Base-by-base conservation (phyloP, 2,797 vertebrate species). In the Hirundo rustica region DNA sequence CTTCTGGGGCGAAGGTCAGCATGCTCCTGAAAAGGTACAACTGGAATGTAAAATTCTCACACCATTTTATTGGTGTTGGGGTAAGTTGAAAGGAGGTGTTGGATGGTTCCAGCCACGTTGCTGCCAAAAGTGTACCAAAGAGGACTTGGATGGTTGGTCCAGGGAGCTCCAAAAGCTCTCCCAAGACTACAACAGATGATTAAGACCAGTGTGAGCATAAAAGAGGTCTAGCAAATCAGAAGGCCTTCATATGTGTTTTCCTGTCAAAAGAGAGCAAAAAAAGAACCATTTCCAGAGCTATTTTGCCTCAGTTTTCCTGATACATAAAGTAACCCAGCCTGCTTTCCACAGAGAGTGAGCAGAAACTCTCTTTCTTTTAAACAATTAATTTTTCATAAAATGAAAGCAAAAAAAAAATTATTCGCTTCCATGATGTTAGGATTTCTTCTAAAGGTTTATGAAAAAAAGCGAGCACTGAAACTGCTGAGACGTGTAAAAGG, bases 11-110 rank as follows among this genome's bases (percentile, higher is more conserved):
- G 7, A 83, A 91, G 73, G n/a, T 7, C 65, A 57, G 42, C 20
- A 8, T 4, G 5, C 20, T 92, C 50, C 70, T 82, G 36, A 72
- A 64, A 88, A 78, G 62, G 19, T 62, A 36, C 36, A 40, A 70
- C 6, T 53, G 66, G 20, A 89, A 62, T 6, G 40, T 12, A 55
- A 83, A 51, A 42, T 74, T 85, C 85, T 25, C 1, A 1, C 34
- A 53, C 20, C 3, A 4, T 51, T 75, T 70, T 0, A 0, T 8
- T 71, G 36, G 19, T 3, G 4, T 14, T 71, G 64, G 30, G 44
- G 6, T 60, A 58, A 84, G 42, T 1, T 66, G 40, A 72, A 74
- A 30, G 0, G 20, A 45, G 36, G 29, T 12, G 44, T 78, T 20
- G 30, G 32, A 16, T 22, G 12, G 47, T 16, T 79, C 40, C 60